phyloP scores from a whole-genome alignment of 2,113 vertebrate species.

The Semnornis frantzii region DNA sequence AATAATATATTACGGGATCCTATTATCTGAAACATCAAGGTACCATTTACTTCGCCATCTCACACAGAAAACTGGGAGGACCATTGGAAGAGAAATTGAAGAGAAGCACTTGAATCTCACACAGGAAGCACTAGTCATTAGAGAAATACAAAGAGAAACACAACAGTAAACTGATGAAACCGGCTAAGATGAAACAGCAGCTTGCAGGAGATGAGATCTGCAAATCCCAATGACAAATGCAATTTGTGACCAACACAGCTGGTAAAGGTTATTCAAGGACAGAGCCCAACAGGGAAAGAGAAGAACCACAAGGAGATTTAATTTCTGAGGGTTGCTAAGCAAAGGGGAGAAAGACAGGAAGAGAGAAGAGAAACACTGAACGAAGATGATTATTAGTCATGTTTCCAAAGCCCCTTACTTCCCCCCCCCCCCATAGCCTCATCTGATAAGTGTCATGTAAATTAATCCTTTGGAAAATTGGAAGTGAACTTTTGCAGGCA shows the following conservation, averaged over 20 bases:
- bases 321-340: background rate
- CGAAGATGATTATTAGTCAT: background rate
- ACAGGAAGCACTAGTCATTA: background rate
- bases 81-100: background rate
- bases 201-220: background rate
- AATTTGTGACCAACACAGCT: background rate
- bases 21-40: background rate
- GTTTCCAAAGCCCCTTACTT: background rate
- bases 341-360: background rate
- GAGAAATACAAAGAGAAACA: background rate
- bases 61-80: background rate
- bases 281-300: background rate
- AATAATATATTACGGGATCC: background rate
- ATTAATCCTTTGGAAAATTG: background rate
- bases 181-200: background rate
- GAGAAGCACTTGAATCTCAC: background rate
- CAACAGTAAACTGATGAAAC: background rate
- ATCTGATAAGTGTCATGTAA: background rate
- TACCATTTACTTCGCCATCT: background rate
- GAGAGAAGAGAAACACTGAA: background rate
- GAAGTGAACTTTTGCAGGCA: background rate
- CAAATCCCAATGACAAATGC: background rate
- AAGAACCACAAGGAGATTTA: background rate
- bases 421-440: background rate
- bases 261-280: background rate